Base-by-base conservation (phyloP, 2,113 vertebrate species). In the Muscicapa adusta region DNA sequence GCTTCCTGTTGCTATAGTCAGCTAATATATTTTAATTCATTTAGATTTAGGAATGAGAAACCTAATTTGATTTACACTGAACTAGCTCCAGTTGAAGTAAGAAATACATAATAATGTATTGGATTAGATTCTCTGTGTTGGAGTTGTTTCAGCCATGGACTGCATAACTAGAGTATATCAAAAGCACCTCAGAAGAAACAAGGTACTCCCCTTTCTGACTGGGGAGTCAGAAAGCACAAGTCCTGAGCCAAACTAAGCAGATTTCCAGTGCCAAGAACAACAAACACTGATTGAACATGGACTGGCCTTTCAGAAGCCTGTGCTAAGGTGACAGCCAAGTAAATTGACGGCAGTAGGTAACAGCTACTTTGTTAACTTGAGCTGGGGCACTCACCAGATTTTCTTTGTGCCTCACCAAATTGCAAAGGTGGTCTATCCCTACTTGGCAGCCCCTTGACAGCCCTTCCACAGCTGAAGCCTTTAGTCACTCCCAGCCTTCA, bases 191-290 rank as follows among this genome's bases (percentile, higher is more conserved):
- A 5, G 65, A 54, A 86, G 38, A 48, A 38, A 29, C 1, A 1
- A 24, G 18, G 5, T 12, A 2, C 8, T 89, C 8, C 40, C 14
- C 36, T 75, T 75, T 76, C 48, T 14, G n/a, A 24, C 33, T 28
- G 42, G n/a, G n/a, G n/a, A n/a, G n/a, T n/a, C n/a, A n/a, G n/a
- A n/a, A 0, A 26, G 33, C 61, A 54, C 2, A 1, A 38, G 18
- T 29, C 40, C 47, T 56, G 60, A 62, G 38, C 40, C 5, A 7
- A 75, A 9, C 26, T 3, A 60, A 74, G 38, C 47, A 67, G 29
- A 34, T 78, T 51, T 56, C 45, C 60, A 43, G 6, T 2, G 19
- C 25, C 31, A 36, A 51, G 43, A 67, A 47, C 1, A 2, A 62
- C 60, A 84, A 67, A 5, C 25, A 33, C 5, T n/a, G 9, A 42